phyloP scores from a whole-genome alignment of 2,797 vertebrate genomes.

The Adrianichthys oophorus region DNA sequence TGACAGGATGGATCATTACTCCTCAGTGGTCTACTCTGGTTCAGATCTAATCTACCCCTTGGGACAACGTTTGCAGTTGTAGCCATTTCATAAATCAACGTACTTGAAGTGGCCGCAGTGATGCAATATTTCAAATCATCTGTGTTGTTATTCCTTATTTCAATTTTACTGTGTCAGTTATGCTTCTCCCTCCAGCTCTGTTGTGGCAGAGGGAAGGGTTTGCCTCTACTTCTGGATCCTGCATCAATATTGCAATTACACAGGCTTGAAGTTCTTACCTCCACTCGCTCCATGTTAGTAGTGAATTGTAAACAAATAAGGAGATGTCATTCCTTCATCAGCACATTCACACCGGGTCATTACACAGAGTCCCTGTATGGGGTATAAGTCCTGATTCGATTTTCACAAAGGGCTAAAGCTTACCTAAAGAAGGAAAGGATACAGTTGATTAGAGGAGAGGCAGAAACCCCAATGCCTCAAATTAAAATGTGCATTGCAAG shows the following conservation, averaged over 20 bases:
- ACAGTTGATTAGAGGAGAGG: slow-evolving; percentile 20
- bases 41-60: slow-evolving; percentile 26
- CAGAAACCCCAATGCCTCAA: slow-evolving; percentile 15
- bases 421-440: slow-evolving; percentile 27
- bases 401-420: slow-evolving; percentile 34
- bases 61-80: slow-evolving; percentile 45
- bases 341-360: slow-evolving; percentile 55
- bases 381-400: slow-evolving; percentile 57
- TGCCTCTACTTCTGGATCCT: slow-evolving; percentile 22
- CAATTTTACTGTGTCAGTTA: slow-evolving; percentile 13
- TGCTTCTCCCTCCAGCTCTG: background rate
- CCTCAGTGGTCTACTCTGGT: slow-evolving; percentile 23
- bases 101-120: slow-evolving; percentile 37
- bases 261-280: slow-evolving; percentile 34
- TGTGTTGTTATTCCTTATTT: slow-evolving; percentile 36
- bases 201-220: slow-evolving; percentile 5
- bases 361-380: slow-evolving; percentile 58
- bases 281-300: slow-evolving; percentile 40
- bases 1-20: slow-evolving; percentile 47
- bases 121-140: slow-evolving; percentile 35
- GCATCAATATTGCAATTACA: slow-evolving; percentile 62
- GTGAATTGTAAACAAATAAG: slow-evolving; percentile 66
- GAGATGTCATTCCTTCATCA: slow-evolving; percentile 60
- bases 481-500: slow-evolving; percentile 9
- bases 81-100: slow-evolving; percentile 58